These are phyloP conservation scores for Wiebesia pumilae DNA, from an alignment of 1,140 invertebrate species.

Conservation along the genomic window DNA sequence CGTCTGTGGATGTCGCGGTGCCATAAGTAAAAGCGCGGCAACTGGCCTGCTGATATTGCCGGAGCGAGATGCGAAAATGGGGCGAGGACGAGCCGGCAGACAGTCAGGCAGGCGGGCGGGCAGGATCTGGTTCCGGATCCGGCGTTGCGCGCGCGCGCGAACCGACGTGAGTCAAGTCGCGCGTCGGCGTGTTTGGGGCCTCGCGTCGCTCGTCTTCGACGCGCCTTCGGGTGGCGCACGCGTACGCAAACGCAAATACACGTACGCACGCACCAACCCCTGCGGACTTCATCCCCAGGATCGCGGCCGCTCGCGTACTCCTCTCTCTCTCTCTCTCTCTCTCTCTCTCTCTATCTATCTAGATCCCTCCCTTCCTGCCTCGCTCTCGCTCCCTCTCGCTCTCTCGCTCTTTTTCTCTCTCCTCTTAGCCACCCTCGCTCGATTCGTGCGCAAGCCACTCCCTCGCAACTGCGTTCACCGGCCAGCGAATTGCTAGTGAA, in stretches of 20 bases:
- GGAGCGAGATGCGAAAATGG: neutral
- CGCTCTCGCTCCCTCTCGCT: neutral
- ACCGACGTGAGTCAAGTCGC: neutral
- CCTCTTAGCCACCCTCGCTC: slow-evolving; percentile 41
- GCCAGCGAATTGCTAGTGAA: neutral
- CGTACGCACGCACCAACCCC: slow-evolving; percentile 56
- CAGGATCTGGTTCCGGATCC: slow-evolving; percentile 66
- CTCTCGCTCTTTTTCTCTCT: neutral
- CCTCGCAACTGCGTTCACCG: slow-evolving; percentile 32
- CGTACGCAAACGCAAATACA: slow-evolving; percentile 61
- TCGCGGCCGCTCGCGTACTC: neutral
- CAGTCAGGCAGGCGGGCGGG: neutral
- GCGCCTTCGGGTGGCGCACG: slow-evolving; percentile 60
- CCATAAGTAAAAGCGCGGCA: slow-evolving; percentile 3
- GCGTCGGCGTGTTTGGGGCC: neutral
- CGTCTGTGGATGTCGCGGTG: neutral
- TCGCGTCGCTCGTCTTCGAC: neutral
- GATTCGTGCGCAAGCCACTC: slow-evolving; percentile 46
- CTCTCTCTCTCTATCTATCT: neutral
- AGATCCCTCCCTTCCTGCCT: neutral
- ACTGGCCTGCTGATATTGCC: neutral
- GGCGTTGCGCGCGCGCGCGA: slow-evolving; percentile 54
- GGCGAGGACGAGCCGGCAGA: slow-evolving; percentile 9
- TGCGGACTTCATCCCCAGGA: slow-evolving; percentile 59
- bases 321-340: neutral